Percentiles rank a stretch among this genome's conserved stretches.
Evolutionary conservation across 2,113 vertebrate genomes (phyloP).

Genomic region (Bolborhynchus lineola): DNA sequence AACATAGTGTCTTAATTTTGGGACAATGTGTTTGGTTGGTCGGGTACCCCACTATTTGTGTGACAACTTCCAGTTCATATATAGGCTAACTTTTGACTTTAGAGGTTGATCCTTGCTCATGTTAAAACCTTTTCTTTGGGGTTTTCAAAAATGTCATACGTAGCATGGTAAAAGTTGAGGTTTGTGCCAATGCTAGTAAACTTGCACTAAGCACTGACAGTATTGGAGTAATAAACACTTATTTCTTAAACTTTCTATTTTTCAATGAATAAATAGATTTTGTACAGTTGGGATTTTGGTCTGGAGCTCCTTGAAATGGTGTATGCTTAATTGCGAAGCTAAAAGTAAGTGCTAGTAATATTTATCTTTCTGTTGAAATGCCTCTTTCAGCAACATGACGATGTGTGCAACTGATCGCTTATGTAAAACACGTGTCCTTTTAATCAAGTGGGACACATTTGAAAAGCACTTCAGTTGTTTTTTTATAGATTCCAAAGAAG

Average conservation of each 20-base stretch:
- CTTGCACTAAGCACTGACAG: not conserved
- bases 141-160: not conserved
- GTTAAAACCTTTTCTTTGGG: not conserved
- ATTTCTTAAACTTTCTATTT: not conserved
- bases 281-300: not conserved
- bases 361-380: slow-evolving; percentile 49
- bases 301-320: not conserved
- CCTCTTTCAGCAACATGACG: not conserved
- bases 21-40: not conserved
- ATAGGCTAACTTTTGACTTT: not conserved
- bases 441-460: not conserved
- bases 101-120: not conserved
- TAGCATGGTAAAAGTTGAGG: not conserved
- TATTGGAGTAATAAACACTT: not conserved
- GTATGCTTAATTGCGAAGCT: slow-evolving; percentile 24
- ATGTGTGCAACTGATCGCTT: not conserved
- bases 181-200: not conserved
- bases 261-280: not conserved
- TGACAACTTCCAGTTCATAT: not conserved
- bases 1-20: not conserved
- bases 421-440: not conserved
- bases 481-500: slow-evolving; percentile 16
- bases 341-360: slow-evolving; percentile 29
- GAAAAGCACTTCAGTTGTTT: slow-evolving; percentile 53
- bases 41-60: not conserved